These are phyloP conservation scores for Stramonita haemastoma DNA, from an alignment of 2,888 invertebrate species.

Conservation along the genomic window DNA sequence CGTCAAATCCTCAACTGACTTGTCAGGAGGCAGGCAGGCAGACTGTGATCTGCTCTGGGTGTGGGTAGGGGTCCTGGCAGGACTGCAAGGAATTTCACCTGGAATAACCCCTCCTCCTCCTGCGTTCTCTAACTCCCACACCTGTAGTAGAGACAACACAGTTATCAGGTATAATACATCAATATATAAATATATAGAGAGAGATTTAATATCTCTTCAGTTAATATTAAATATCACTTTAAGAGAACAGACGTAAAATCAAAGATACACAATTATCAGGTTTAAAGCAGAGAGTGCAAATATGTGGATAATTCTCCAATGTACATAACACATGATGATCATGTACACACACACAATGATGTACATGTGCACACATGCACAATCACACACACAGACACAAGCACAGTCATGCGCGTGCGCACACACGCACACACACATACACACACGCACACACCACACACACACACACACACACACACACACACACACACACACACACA, in stretches of 20 bases:
- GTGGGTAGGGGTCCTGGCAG: not conserved
- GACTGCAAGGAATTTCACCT: not conserved
- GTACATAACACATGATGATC: too few relatives aligned
- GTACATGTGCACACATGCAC: not conserved
- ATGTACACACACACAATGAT: not conserved
- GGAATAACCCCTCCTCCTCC: not conserved
- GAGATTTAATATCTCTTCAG: too few relatives aligned
- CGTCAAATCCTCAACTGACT: not conserved
- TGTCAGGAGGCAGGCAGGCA: slow-evolving; percentile 6
- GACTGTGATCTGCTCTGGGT: slow-evolving; percentile 6
- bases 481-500: too few relatives aligned
- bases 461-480: too few relatives aligned
- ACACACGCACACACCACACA: too few relatives aligned
- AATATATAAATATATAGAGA: not conserved
- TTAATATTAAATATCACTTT: too few relatives aligned
- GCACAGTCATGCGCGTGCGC: not conserved
- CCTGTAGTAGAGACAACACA: not conserved
- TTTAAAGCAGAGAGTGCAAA: not conserved
- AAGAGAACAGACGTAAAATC: too few relatives aligned
- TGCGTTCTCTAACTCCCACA: slow-evolving; percentile 24
- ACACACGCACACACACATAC: not conserved
- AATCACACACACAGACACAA: not conserved
- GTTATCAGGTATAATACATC: too few relatives aligned
- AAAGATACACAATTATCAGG: too few relatives aligned
- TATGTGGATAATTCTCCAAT: not conserved